phyloP scores from a whole-genome alignment of 1,140 invertebrate genomes.

The Musca domestica region DNA sequence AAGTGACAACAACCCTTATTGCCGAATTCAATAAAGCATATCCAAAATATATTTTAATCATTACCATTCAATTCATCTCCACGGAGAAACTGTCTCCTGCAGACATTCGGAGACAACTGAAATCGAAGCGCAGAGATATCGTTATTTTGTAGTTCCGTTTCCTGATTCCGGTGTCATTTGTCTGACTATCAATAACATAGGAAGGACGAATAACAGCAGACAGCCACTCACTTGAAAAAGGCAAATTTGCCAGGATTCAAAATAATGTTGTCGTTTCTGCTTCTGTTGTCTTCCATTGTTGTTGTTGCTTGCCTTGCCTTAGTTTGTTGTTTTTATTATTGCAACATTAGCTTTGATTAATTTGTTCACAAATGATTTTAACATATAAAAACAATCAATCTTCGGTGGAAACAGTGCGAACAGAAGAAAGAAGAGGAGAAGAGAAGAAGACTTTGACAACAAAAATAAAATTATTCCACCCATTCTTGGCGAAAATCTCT shows the following conservation, averaged over 20 bases:
- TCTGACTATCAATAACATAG: constrained; percentile 4
- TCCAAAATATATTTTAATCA: too few relatives aligned
- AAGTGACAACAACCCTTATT: too few relatives aligned
- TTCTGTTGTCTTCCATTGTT: too few relatives aligned
- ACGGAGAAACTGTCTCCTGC: too few relatives aligned
- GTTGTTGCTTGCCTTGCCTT: too few relatives aligned
- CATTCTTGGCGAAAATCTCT: background rate
- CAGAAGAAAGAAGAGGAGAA: too few relatives aligned
- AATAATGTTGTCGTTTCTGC: too few relatives aligned
- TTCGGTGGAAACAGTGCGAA: background rate
- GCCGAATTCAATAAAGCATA: too few relatives aligned
- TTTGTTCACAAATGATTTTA: constrained; percentile 9
- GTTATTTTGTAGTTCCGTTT: constrained; percentile 18
- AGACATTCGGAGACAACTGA: too few relatives aligned
- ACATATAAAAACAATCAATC: constrained; percentile 21
- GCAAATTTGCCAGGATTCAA: too few relatives aligned
- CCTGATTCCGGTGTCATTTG: constrained; percentile 20
- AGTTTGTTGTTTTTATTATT: background rate
- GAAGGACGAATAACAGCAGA: background rate
- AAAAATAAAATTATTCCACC: constrained; percentile 19
- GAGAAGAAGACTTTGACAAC: too few relatives aligned
- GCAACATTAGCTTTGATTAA: constrained; percentile 18
- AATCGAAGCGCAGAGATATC: background rate
- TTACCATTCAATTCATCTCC: too few relatives aligned
- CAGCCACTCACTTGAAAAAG: background rate